Percentiles rank a stretch among this genome's conserved stretches.
Conservation (phyloP, 2,888 invertebrate species). For the Pandemis heparana region DNA sequence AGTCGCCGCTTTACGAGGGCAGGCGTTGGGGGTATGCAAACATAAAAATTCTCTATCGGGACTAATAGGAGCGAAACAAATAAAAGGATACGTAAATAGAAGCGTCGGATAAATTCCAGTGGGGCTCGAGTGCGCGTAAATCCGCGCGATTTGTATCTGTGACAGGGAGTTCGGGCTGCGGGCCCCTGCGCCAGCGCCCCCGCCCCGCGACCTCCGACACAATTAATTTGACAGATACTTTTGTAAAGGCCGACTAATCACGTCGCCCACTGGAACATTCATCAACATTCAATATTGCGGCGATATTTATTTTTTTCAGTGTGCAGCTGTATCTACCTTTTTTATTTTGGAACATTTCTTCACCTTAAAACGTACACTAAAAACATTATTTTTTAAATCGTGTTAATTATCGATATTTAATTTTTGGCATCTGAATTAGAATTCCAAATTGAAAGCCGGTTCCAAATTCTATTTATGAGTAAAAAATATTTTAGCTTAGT, state of each 20-base stretch:
- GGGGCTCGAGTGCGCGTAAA: slow-evolving; percentile 84
- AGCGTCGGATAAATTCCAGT: slow-evolving; percentile 83
- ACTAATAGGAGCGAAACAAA: slow-evolving; percentile 85
- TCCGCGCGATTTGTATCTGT: slow-evolving; percentile 86
- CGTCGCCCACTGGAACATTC: slow-evolving; percentile 20
- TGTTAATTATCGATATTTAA: too few species aligned
- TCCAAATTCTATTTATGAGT: neutral
- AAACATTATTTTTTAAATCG: too few species aligned
- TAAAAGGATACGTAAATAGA: slow-evolving; percentile 86
- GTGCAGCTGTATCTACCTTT: too few species aligned
- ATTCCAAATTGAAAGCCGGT: neutral
- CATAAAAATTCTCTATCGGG: slow-evolving; percentile 86
- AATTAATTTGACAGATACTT: slow-evolving; percentile 79
- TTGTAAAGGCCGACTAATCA: slow-evolving; percentile 43
- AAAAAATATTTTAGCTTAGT: neutral
- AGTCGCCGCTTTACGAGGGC: slow-evolving; percentile 83
- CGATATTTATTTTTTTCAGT: neutral
- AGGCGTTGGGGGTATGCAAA: slow-evolving; percentile 79
- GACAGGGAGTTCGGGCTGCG: slow-evolving; percentile 77
- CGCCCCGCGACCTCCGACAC: slow-evolving; percentile 53
- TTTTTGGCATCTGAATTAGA: too few species aligned
- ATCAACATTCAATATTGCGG: slow-evolving; percentile 12
- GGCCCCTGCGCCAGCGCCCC: slow-evolving; percentile 53
- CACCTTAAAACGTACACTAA: too few species aligned
- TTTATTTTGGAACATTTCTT: too few species aligned